Evolutionary conservation across 2,888 invertebrate species (phyloP), one percentile per base, ranked within the genome.

Genomic region (Xanthorhoe designata): DNA sequence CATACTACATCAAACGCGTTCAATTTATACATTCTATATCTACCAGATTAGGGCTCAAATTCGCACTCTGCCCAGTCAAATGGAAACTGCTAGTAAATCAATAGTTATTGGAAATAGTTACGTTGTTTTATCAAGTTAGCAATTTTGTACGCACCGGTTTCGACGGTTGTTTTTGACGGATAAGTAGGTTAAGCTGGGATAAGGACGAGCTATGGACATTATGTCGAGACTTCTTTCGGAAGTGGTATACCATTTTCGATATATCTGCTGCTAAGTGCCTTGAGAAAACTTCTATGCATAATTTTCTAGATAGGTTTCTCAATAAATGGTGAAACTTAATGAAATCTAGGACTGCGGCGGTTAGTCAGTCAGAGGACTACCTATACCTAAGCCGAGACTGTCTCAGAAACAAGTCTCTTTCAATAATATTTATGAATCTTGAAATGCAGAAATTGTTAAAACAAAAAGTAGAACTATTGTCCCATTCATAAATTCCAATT

Each of bases 41-140:
- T 4, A 52, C 29, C 9, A 10, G 0, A 13, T 50, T 69, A 74
- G 66, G 56, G 70, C 56, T 61, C 13, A 67, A 9, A 45, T 19
- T 70, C 17, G 42, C 32, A 13, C 47, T 1, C 60, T 58, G 68
- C 32, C 2, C 60, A 64, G n/a, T 50, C 68, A 61, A 45, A 53
- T 54, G 64, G 67, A 66, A 69, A 65, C 62, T 63, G 56, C 66
- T 61, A 70, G 58, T 71, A 73, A 73, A 73, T 74, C 74, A 69
- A 68, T 66, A 74, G 71, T 70, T 74, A 74, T 70, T 70, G 69
- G 74, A 61, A 68, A 62, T 70, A 68, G 70, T 75, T 77, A 80
- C 80, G 76, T 74, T 75, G 79, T 72, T 82, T 82, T 82, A 82
- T 78, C 75, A 73, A 58, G 71, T 73, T 75, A 63, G 77, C 79